Evolutionary conservation across 2,888 invertebrate genomes (phyloP).

Genomic region (Cephus pygmeus): DNA sequence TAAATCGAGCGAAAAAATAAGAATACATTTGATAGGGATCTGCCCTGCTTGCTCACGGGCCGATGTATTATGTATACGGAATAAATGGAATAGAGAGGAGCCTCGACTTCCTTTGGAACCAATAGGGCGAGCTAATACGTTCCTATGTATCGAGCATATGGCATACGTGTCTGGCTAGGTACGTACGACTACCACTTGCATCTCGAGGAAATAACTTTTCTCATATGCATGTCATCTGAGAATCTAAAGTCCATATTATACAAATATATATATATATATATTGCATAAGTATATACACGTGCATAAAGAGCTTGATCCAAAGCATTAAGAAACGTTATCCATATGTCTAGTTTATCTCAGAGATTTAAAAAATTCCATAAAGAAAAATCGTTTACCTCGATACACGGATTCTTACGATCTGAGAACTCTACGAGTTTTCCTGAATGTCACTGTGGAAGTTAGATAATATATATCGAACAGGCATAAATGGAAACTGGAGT

Average conservation of each 20-base stretch:
- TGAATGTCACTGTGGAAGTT: neutral
- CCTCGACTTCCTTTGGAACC: constrained; percentile 52
- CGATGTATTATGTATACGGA: constrained; percentile 61
- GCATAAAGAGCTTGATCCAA: neutral
- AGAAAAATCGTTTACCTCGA: neutral
- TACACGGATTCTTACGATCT: neutral
- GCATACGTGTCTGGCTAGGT: constrained; percentile 9
- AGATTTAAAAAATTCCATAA: neutral
- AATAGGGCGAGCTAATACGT: constrained; percentile 55
- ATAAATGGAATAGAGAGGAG: constrained; percentile 54
- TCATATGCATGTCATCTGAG: constrained; percentile 21
- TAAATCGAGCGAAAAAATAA: constrained; percentile 59
- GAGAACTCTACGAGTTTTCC: neutral
- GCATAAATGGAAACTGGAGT: neutral
- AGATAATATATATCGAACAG: neutral
- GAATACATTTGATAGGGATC: constrained; percentile 50
- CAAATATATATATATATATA: neutral
- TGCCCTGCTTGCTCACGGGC: constrained; percentile 38
- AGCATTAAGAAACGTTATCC: neutral
- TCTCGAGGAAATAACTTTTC: constrained; percentile 10
- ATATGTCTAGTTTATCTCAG: neutral
- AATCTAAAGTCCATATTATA: constrained; percentile 11
- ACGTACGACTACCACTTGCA: neutral
- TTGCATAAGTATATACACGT: neutral
- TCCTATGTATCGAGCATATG: constrained; percentile 47